phyloP scores from a whole-genome alignment of 2,113 vertebrate species.

The Ovis canadensis region DNA sequence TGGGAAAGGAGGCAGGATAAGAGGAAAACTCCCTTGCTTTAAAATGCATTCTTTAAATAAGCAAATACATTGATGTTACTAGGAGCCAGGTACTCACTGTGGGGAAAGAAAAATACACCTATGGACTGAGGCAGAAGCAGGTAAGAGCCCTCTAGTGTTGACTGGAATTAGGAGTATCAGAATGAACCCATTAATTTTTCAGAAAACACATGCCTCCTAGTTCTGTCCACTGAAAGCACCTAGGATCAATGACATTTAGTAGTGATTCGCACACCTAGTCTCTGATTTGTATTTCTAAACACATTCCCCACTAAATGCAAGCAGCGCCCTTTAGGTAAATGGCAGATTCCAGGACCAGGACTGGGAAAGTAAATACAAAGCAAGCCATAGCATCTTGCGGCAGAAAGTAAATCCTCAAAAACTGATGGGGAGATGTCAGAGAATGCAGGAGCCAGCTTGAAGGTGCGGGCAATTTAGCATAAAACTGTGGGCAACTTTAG shows the following conservation, averaged over 20 bases:
- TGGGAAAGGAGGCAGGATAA: background rate
- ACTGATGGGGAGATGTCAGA: background rate
- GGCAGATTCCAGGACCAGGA: background rate
- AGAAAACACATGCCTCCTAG: background rate
- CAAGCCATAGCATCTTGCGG: background rate
- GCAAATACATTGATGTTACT: background rate
- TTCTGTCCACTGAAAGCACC: background rate
- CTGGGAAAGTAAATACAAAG: background rate
- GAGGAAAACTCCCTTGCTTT: background rate
- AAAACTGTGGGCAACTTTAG: background rate
- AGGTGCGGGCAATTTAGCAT: background rate
- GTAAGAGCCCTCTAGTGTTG: background rate
- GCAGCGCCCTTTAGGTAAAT: background rate
- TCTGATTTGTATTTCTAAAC: background rate
- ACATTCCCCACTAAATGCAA: background rate
- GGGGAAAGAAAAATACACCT: background rate
- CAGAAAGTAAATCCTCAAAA: background rate
- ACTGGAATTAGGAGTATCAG: background rate
- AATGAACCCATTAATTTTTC: background rate
- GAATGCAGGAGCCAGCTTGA: background rate
- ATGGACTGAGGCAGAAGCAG: background rate
- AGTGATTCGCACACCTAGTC: background rate
- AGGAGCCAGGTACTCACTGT: background rate
- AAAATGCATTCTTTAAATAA: background rate
- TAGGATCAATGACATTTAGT: background rate